Base-by-base conservation (phyloP, 2,888 invertebrate species). In the Drosophila birchii region DNA sequence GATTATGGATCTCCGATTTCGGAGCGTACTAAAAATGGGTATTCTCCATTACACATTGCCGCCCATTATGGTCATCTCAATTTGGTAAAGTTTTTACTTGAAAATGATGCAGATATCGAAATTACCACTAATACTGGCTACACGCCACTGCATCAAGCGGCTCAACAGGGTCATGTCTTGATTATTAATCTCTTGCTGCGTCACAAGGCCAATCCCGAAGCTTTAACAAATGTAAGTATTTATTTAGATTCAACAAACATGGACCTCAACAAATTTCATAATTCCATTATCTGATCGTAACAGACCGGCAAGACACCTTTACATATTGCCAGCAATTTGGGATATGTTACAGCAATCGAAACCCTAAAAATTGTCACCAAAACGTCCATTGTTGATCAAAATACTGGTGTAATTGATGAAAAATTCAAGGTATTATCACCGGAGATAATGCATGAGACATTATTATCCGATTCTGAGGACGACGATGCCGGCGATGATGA, bases 331-430 rank as follows among this genome's bases (percentile, higher is more conserved):
- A 97, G 98, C 92, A 96, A 97, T 71, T 95, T 99, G 64, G 99
- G 99, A 68, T 99, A 99, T 94, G 98, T 99, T 88, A 98, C 98
- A 66, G 99, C 99, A 0, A 98, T 99, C 72, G 99, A 99, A 92
- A 98, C 98, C 6, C 93, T 99, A 59, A 97, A 98, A 89, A 97
- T 97, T 1, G 97, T 98, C 62, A 97, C 97, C 0, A 96, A 97
- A 82, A 96, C 95, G 78, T 95, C 95, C 12, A 94, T 95, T 12
- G 94, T 95, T 16, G 95, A 95, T 16, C 94, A 95, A 8, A 91
- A 94, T 11, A 89, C 81, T 23, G 91, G 91, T 44, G 78, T 89
- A 6, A 62, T 91, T 14, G 99, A 99, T 92, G 99, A 99, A 93
- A 98, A 98, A 93, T 99, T 99, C 93, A 96, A 97, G 93, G 98